These are phyloP conservation scores for Caiman crocodilus DNA, from an alignment of 2,797 vertebrate genomes.

Conservation along the genomic window DNA sequence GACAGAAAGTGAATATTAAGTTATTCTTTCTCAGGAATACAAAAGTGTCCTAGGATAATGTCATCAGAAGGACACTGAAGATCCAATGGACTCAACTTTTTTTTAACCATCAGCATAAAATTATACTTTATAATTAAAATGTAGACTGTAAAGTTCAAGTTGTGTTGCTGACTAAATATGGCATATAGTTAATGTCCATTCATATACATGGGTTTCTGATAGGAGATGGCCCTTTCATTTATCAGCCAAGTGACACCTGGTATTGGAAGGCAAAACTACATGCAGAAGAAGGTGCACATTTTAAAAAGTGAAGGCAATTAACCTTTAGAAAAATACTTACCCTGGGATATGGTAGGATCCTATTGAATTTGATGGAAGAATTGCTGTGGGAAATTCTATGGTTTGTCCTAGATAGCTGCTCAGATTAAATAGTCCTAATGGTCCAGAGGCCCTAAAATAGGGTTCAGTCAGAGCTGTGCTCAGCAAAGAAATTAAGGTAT, in stretches of 20 bases:
- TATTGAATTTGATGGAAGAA: constrained; percentile 7
- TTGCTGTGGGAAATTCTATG: neutral
- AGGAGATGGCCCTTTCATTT: constrained; percentile 27
- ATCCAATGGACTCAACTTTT: neutral
- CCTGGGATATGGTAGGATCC: neutral
- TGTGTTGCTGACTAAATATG: fast-evolving
- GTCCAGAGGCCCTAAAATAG: neutral
- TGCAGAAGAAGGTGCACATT: constrained; percentile 21
- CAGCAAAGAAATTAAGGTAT: neutral
- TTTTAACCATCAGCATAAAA: neutral
- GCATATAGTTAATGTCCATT: neutral
- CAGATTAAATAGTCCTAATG: neutral
- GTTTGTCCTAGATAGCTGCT: neutral
- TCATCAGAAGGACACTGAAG: constrained; percentile 18
- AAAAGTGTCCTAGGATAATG: neutral
- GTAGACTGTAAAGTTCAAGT: neutral
- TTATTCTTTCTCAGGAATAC: neutral
- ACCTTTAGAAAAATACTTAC: constrained; percentile 38
- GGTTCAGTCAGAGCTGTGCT: neutral
- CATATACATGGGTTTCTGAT: neutral
- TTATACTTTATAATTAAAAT: constrained; percentile 27
- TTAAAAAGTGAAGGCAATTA: constrained; percentile 50
- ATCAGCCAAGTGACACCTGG: constrained; percentile 2
- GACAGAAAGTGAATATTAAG: constrained; percentile 7
- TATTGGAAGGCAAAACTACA: constrained; percentile 47